Conservation (phyloP, 2,113 vertebrate genomes). For the Rhabdomys dilectus region DNA sequence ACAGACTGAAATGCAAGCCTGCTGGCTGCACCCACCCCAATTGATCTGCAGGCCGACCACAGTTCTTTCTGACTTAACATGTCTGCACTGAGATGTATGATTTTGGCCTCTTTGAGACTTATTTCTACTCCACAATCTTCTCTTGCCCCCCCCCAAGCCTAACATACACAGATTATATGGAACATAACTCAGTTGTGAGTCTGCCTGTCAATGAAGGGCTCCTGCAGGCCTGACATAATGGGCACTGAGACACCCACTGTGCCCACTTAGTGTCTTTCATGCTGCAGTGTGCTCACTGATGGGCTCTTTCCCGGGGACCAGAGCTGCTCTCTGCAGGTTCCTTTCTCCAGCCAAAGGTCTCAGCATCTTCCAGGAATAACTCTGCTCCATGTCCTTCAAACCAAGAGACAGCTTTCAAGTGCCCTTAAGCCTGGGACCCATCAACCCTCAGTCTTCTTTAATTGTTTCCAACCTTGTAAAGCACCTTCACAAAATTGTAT, state of each 20-base stretch:
- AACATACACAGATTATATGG: background rate
- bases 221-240: rapidly evolving
- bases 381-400: background rate
- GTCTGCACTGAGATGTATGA: background rate
- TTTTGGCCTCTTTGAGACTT: background rate
- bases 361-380: too few species aligned
- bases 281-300: too few species aligned
- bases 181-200: too few species aligned
- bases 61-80: background rate
- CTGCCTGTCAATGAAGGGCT: too few species aligned
- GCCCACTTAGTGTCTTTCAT: background rate
- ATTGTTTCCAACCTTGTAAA: background rate
- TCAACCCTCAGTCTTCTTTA: background rate
- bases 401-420: background rate
- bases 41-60: background rate
- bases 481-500: background rate
- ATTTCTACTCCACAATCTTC: background rate
- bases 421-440: background rate
- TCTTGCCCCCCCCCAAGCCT: background rate
- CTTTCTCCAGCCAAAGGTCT: background rate
- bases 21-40: background rate
- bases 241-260: background rate
- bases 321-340: background rate
- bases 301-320: too few species aligned
- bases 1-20: background rate